Evolutionary conservation across 2,113 vertebrate genomes (phyloP).

Genomic region (Corythaixoides concolor): DNA sequence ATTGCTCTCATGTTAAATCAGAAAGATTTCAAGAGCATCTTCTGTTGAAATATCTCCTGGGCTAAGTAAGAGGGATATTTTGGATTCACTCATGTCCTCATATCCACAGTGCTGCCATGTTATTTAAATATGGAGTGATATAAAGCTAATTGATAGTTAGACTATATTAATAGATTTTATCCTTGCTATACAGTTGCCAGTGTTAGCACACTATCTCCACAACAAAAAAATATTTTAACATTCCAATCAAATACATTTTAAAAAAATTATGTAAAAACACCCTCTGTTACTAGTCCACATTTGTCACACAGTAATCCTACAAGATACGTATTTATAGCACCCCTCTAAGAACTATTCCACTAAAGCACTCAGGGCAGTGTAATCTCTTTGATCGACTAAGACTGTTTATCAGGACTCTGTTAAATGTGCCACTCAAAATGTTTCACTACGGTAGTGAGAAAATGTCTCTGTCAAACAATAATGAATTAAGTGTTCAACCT

Average conservation of each 20-base stretch:
- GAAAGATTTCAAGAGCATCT: not conserved
- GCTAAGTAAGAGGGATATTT: not conserved
- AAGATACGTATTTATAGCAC: not conserved
- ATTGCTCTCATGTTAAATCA: constrained; percentile 7
- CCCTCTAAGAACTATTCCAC: not conserved
- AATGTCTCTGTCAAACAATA: not conserved
- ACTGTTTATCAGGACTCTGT: not conserved
- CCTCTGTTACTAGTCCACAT: not conserved
- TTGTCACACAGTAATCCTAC: not conserved
- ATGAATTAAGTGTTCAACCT: not conserved
- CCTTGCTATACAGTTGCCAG: not conserved
- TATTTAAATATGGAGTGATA: not conserved
- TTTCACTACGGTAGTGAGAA: not conserved
- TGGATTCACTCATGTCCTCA: not conserved
- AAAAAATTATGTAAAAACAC: not conserved
- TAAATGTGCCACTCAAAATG: not conserved
- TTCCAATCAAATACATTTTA: not conserved
- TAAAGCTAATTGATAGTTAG: not conserved
- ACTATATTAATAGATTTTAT: not conserved
- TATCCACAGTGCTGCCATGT: not conserved
- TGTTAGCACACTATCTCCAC: not conserved
- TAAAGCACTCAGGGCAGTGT: not conserved
- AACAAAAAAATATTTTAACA: not conserved
- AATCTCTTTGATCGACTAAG: not conserved
- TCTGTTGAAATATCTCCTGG: not conserved